A percentile compares a stretch with the other conserved stretches of the same genome.
Conservation (phyloP, 2,888 invertebrate genomes). For the Spodoptera exigua region DNA sequence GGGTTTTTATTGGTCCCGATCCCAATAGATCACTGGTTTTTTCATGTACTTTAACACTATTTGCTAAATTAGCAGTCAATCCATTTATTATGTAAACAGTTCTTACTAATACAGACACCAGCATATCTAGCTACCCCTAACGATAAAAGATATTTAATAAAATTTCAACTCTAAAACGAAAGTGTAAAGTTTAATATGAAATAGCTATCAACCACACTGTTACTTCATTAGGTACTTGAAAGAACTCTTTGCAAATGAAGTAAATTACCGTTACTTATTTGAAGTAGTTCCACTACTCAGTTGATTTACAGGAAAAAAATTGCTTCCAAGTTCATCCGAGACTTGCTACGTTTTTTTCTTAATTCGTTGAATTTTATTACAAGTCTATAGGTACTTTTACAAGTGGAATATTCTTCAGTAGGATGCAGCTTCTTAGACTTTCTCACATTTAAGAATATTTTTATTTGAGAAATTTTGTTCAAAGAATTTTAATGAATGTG, state of each 20-base stretch:
- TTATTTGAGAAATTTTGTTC: too few species aligned
- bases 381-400: too few species aligned
- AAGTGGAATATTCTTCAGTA: too few species aligned
- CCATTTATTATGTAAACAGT: slow-evolving; percentile 12
- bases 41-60: not conserved
- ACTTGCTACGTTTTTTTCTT: not conserved
- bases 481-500: too few species aligned
- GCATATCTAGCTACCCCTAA: too few species aligned
- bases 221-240: slow-evolving; percentile 5
- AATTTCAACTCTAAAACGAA: too few species aligned
- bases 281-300: slow-evolving; percentile 3
- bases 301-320: slow-evolving; percentile 8
- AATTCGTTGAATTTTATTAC: not conserved
- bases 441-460: too few species aligned
- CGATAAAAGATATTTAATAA: too few species aligned
- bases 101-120: slow-evolving; percentile 1
- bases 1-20: too few species aligned
- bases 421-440: too few species aligned
- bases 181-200: not conserved
- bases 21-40: too few species aligned
- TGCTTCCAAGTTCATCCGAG: too few species aligned
- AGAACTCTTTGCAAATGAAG: slow-evolving; percentile 18
- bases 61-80: slow-evolving; percentile 2
- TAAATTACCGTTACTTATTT: slow-evolving; percentile 5
- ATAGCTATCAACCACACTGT: slow-evolving; percentile 9